These are phyloP conservation scores for Ammodramus savannarum DNA, from an alignment of 2,113 vertebrate genomes.

Conservation along the genomic window DNA sequence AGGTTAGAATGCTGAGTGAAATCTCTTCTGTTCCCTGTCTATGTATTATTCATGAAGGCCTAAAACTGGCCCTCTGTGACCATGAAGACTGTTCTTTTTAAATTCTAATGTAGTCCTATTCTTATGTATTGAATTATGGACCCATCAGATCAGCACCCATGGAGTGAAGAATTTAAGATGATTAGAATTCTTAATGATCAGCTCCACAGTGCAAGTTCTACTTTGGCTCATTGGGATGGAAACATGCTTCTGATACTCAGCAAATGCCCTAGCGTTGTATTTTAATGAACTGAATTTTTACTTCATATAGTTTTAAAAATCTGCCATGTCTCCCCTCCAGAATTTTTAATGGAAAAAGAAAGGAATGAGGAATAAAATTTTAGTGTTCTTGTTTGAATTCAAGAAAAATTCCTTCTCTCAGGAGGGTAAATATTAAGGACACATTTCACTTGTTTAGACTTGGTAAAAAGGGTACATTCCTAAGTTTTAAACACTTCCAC, in stretches of 20 bases:
- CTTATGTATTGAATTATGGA: slow-evolving; percentile 29
- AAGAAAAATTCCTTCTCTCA: neutral
- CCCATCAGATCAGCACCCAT: slow-evolving; percentile 11
- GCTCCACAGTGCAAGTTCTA: neutral
- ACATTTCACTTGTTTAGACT: neutral
- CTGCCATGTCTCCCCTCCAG: neutral
- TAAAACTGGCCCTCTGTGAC: slow-evolving; percentile 11
- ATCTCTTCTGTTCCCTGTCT: neutral
- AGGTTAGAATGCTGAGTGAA: neutral
- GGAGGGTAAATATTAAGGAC: neutral
- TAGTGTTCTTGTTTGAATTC: neutral
- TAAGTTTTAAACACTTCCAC: neutral
- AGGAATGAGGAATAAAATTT: neutral
- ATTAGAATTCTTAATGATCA: slow-evolving; percentile 58
- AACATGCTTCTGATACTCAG: slow-evolving; percentile 28
- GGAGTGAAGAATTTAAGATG: slow-evolving; percentile 22
- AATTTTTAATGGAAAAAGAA: neutral
- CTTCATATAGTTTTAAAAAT: neutral
- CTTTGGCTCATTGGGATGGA: slow-evolving; percentile 36
- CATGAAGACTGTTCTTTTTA: neutral
- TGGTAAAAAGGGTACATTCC: neutral
- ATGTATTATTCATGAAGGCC: slow-evolving; percentile 15
- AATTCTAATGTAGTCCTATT: slow-evolving; percentile 25
- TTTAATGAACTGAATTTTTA: slow-evolving; percentile 47
- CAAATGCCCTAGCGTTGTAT: slow-evolving; percentile 3